Evolutionary conservation across 2,797 vertebrate genomes (phyloP), one percentile per base, ranked within the genome.

Genomic region (Danio kyathit): DNA sequence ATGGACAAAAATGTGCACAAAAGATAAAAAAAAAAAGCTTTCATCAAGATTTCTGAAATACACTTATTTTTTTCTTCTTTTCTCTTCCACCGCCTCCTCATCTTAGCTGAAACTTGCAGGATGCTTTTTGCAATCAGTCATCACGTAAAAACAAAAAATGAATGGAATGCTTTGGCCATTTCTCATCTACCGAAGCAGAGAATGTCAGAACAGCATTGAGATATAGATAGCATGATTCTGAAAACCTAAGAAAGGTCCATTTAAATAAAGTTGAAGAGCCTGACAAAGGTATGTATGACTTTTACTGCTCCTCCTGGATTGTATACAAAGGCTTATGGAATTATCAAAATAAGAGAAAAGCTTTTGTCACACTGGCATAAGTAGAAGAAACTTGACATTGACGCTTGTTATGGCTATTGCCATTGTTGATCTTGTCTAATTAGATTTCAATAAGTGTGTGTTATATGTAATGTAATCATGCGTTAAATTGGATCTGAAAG

Each of bases 11-110:
- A 94, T 91, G 89, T 0, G 74, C 88, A 76, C 56, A 81, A 86
- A 92, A 93, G 90, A n/a, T n/a, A n/a, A n/a, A 29, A 29, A 29
- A 93, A 57, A 73, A 59, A 82, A 91, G 89, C 29, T 94, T 83
- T 86, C 89, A 84, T 86, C 86, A 91, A 93, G 92, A 93, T 93
- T 92, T 91, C 86, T 79, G 89, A 94, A 93, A 94, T 89, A 91
- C 91, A 91, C 91, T 91, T 92, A 90, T 88, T 89, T 81, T 76
- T n/a, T 3, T 17, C 13, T 43, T 51, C 63, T 76, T 40, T 69
- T 76, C 60, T 65, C 43, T 46, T 67, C 54, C 61, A 72, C 74
- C 66, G 74, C 69, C 93, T 91, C 91, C 91, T 94, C 93, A 84
- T 93, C 93, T 91, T 90, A 89, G 91, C 88, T 91, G 92, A 93